Evolutionary conservation across 2,113 vertebrate species (phyloP), one percentile per base, ranked within the genome.

Genomic region (Ibidorhyncha struthersii): DNA sequence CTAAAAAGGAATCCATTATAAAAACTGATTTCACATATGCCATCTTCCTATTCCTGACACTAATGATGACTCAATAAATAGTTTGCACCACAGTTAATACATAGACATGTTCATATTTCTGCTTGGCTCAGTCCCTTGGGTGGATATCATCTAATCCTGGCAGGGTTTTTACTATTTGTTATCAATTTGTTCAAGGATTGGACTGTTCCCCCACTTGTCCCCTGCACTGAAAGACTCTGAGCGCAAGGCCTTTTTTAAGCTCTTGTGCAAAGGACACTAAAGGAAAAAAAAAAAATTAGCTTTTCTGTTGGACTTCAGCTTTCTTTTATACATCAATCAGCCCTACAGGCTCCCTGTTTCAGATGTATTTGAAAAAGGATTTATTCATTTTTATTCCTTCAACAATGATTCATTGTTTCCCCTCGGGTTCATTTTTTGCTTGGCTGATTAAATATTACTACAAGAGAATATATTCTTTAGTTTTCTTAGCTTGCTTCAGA

Each of bases 401-500:
- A 72, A 16, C 36, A 55, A 9, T 8, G 6, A 90, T 63, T 74
- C 32, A 45, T 16, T 87, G 8, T 59, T 92, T 92, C 26, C 69
- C 59, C 56, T 82, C 3, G 3, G 61, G 80, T 58, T 89, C 7
- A 26, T 53, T 90, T 93, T 89, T 83, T 25, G 5, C 17, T 89
- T 70, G 41, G 16, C 45, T 58, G 36, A 70, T 53, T 70, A 53
- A 45, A 77, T 76, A 66, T 70, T 82, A 81, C 15, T 66, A 73
- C 32, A 17, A 50, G 36, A 66, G 21, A 23, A 58, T 6, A 22
- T 25, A 43, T 74, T 66, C 40, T 63, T 66, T 21, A 23, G 13
- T 90, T 88, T 88, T 92, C 58, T 85, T 52, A 36, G 29, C 67
- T 93, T 85, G 30, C 79, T 89, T 86, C 83, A 17, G 53, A 86